phyloP scores from a whole-genome alignment of 1,140 invertebrate genomes.

The Zaprionus capensis region DNA sequence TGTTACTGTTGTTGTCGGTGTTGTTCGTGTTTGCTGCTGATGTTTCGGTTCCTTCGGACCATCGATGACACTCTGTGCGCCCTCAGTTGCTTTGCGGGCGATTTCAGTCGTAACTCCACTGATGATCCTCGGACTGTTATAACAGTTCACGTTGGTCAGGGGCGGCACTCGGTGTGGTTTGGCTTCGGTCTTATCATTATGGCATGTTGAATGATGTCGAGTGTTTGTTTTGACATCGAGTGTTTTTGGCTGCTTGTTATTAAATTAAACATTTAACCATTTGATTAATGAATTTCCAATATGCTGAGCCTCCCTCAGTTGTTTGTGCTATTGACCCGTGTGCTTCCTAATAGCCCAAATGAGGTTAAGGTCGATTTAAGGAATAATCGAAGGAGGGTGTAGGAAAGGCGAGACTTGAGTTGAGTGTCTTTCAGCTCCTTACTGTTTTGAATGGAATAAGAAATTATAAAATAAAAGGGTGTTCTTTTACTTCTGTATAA shows the following conservation, averaged over 20 bases:
- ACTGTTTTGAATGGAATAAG: neutral
- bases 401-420: neutral
- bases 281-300: conserved; percentile 78
- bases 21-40: conserved; percentile 32
- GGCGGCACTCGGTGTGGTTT: conserved; percentile 18
- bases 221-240: conserved; percentile 78
- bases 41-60: conserved; percentile 40
- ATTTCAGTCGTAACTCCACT: conserved; percentile 45
- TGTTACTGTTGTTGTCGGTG: conserved; percentile 25
- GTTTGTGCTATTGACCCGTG: conserved; percentile 29
- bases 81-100: conserved; percentile 70
- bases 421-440: neutral
- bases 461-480: neutral
- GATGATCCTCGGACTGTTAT: conserved; percentile 41
- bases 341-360: neutral
- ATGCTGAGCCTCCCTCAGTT: conserved; percentile 7
- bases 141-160: conserved; percentile 32
- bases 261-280: conserved; percentile 60
- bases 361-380: conserved; percentile 10
- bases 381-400: neutral
- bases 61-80: conserved; percentile 44
- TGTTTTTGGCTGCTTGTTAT: conserved; percentile 58
- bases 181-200: conserved; percentile 65
- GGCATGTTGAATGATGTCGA: conserved; percentile 81
- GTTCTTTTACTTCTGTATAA: too few species aligned